Evolutionary conservation across 2,888 invertebrate genomes (phyloP).

Genomic region (Drosophila kuntzei): DNA sequence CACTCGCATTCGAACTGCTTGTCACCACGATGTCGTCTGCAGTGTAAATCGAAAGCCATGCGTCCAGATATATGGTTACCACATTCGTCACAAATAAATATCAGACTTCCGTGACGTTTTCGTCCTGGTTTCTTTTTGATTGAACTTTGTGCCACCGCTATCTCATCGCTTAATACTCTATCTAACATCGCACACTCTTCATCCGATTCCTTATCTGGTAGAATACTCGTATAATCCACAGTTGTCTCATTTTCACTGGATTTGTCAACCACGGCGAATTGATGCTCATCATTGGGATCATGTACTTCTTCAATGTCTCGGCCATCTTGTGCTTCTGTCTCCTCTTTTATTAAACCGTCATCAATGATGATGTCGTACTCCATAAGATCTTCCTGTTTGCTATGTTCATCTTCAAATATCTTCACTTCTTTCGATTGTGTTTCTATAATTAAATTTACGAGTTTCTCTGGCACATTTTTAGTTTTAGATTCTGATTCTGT

Average conservation of each 20-base stretch:
- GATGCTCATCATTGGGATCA: conserved; percentile 3
- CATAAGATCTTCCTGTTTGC: conserved; percentile 26
- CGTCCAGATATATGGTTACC: conserved; percentile 70
- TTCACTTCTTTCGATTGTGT: conserved; percentile 10
- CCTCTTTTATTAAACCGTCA: conserved; percentile 29
- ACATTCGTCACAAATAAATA: conserved; percentile 68
- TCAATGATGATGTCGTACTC: conserved; percentile 50
- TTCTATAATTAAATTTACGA: conserved; percentile 17
- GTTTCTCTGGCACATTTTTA: neutral
- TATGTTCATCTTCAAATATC: conserved; percentile 2
- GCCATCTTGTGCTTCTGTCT: conserved; percentile 8
- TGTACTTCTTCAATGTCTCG: conserved; percentile 1
- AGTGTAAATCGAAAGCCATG: conserved; percentile 70
- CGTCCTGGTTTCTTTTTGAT: conserved; percentile 37
- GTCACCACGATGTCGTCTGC: conserved; percentile 72
- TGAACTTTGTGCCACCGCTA: conserved; percentile 25
- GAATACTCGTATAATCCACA: conserved; percentile 19
- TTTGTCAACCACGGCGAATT: conserved; percentile 3
- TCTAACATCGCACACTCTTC: conserved; percentile 47
- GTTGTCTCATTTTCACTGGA: neutral
- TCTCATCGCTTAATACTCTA: conserved; percentile 46
- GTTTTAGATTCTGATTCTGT: neutral
- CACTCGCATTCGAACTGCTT: conserved; percentile 71
- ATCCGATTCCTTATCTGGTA: conserved; percentile 39
- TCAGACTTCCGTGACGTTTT: conserved; percentile 36